These are phyloP conservation scores for Haemorhous mexicanus DNA, from an alignment of 2,113 vertebrate species.

Conservation along the genomic window DNA sequence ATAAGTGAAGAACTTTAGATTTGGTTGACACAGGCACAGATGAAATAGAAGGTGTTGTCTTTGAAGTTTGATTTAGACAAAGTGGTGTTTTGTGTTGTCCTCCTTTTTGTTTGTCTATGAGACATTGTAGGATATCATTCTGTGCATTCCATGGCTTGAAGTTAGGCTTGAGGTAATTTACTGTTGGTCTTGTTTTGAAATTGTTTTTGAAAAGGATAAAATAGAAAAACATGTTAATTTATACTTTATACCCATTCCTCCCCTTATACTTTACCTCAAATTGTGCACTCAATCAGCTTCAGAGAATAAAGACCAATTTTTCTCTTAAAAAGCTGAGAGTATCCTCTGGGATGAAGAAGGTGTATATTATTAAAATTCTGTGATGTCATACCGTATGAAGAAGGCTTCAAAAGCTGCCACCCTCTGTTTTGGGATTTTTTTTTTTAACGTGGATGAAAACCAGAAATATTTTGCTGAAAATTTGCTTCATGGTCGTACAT, in stretches of 20 bases:
- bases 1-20: background rate
- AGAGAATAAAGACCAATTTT: background rate
- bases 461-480: background rate
- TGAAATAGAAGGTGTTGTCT: background rate
- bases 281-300: background rate
- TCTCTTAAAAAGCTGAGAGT: background rate
- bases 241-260: rapidly evolving
- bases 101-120: background rate
- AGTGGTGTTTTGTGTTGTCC: background rate
- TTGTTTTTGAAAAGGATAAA: background rate
- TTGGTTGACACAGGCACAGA: background rate
- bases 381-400: background rate
- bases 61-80: background rate
- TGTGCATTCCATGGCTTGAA: background rate
- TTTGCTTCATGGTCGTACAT: background rate
- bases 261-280: background rate
- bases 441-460: background rate
- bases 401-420: background rate
- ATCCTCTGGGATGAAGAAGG: background rate
- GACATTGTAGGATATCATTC: background rate
- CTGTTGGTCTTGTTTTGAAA: background rate
- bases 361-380: background rate
- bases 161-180: background rate
- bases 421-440: background rate
- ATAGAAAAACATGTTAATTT: background rate